phyloP scores from a whole-genome alignment of 2,113 vertebrate species.

The Orycteropus afer region DNA sequence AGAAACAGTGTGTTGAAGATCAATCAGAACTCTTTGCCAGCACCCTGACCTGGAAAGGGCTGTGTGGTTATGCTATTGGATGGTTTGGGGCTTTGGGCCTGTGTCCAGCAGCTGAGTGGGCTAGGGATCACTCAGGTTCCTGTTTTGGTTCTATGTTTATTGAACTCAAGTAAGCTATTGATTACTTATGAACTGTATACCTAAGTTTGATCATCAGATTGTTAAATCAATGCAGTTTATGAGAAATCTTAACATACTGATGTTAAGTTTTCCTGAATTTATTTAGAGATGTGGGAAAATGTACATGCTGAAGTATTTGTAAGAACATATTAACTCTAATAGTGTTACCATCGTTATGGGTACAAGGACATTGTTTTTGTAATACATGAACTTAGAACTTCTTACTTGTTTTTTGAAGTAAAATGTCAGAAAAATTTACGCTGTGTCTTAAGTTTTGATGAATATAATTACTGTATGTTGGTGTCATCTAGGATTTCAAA shows the following conservation, averaged over 20 bases:
- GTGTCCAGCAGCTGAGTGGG: background rate
- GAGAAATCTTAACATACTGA: background rate
- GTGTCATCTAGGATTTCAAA: background rate
- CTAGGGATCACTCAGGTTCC: background rate
- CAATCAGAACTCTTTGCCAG: background rate
- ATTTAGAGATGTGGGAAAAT: slow-evolving; percentile 9
- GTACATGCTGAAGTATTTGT: slow-evolving; percentile 28
- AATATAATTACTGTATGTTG: background rate
- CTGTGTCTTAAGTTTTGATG: slow-evolving; percentile 14
- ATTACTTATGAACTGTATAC: background rate
- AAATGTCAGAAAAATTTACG: background rate
- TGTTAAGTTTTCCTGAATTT: background rate
- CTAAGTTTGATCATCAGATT: background rate
- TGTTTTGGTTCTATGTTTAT: background rate
- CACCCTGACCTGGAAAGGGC: background rate
- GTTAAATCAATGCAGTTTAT: background rate
- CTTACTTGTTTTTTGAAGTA: background rate
- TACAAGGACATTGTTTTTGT: background rate
- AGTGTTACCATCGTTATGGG: background rate
- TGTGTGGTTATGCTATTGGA: background rate
- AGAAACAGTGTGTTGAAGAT: background rate
- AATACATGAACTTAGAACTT: background rate
- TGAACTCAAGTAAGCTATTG: background rate
- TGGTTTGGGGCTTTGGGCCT: background rate
- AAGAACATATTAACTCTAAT: background rate